Evolutionary conservation across 2,113 vertebrate species (phyloP), one percentile per base, ranked within the genome.

Genomic region (Semnornis frantzii): DNA sequence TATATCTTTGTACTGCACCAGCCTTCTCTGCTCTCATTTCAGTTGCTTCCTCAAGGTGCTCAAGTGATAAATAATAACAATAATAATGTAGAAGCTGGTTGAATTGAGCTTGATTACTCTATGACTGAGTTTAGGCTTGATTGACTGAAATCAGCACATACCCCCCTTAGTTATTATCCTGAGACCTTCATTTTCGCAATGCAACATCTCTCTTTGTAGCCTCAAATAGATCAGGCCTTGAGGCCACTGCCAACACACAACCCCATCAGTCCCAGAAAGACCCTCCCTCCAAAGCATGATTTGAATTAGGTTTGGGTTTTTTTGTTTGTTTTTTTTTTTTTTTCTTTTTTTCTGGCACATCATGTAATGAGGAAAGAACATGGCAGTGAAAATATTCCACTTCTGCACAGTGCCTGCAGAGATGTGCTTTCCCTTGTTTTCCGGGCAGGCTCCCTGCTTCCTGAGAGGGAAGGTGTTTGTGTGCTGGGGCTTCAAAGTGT

Each of bases 31-130:
- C 73, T 83, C 87, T 81, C 85, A 55, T 94, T 95, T 83, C 80
- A 85, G 69, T 94, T 90, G 79, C 74, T 87, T 97, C 76, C 91
- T 97, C 76, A 93, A 97, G 93, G 91, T 94, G 89, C 93, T 94
- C 93, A 93, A 92, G 90, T 95, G 94, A 92, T 92, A 96, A 97
- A 95, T 96, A 96, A 97, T 96, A 96, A 96, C 94, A 96, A 96
- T 95, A 97, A 94, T 95, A 97, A 96, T 0, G 1, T 82, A 92
- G 82, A 90, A 93, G 70, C 90, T 1, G 1, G 73, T 75, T 97
- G 95, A 96, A 97, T 93, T 95, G 93, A 95, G 95, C 96, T 95
- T 95, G 96, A 97, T 97, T 97, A 85, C 96, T 89, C 57, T 0
- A 4, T 94, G 91, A 13, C 85, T 94, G 94, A 81, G 73, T 88